These are phyloP conservation scores for Diadumene lineata DNA, from an alignment of 92 coral and sea anemone species.

Conservation along the genomic window DNA sequence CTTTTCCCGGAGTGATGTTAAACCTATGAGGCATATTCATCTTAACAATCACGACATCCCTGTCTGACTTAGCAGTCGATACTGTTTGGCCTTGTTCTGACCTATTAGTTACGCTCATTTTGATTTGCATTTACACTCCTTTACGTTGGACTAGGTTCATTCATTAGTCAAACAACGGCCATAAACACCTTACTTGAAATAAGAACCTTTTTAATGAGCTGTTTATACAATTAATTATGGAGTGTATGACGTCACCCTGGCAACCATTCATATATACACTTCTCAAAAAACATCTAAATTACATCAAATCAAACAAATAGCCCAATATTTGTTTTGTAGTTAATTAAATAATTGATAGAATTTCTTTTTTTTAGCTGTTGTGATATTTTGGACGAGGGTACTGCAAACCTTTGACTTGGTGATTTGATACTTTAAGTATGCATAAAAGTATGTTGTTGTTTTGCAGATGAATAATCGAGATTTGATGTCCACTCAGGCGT, in stretches of 20 bases:
- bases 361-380: neutral
- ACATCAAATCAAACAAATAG: neutral
- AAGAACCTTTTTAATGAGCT: slow-evolving; percentile 19
- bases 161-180: slow-evolving; percentile 24
- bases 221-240: slow-evolving; percentile 30
- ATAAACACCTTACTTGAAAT: slow-evolving; percentile 18
- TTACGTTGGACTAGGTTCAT: slow-evolving; percentile 20
- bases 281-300: neutral
- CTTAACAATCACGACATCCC: slow-evolving; percentile 42
- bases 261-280: slow-evolving; percentile 11
- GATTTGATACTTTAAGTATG: neutral
- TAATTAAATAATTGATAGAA: too few species aligned
- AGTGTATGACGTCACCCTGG: slow-evolving; percentile 29
- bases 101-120: slow-evolving; percentile 17
- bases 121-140: slow-evolving; percentile 27
- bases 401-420: neutral
- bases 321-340: neutral
- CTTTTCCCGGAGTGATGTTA: slow-evolving; percentile 23
- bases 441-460: too few species aligned
- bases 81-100: slow-evolving; percentile 1
- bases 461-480: too few species aligned
- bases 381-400: neutral
- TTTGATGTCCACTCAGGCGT: neutral
- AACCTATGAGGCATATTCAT: slow-evolving; percentile 26
- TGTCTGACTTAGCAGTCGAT: slow-evolving; percentile 3